These are phyloP conservation scores for Orthosia cruda DNA, from an alignment of 2,888 invertebrate species.

Conservation along the genomic window DNA sequence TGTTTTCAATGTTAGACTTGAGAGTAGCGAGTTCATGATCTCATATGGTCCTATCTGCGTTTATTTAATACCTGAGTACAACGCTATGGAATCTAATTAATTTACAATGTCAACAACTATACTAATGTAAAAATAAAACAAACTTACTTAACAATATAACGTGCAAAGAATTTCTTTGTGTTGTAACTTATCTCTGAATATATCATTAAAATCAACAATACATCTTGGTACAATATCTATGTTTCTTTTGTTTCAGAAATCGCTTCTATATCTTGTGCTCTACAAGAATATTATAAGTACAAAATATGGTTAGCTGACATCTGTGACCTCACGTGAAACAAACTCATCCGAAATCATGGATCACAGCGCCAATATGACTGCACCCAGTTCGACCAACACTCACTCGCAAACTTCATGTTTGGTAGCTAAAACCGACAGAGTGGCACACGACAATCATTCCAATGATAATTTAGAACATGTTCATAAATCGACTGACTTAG, in stretches of 20 bases:
- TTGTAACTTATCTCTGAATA: slow-evolving; percentile 71
- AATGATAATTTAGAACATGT: slow-evolving; percentile 83
- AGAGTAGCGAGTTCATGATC: slow-evolving; percentile 57
- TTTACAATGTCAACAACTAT: slow-evolving; percentile 55
- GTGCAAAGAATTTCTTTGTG: slow-evolving; percentile 67
- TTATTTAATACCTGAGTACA: slow-evolving; percentile 44
- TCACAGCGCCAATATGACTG: slow-evolving; percentile 34
- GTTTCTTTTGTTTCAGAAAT: slow-evolving; percentile 89
- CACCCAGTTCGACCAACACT: slow-evolving; percentile 54
- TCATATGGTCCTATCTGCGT: slow-evolving; percentile 42
- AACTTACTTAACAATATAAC: slow-evolving; percentile 10
- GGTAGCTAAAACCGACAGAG: slow-evolving; percentile 76
- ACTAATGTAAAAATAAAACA: slow-evolving; percentile 55
- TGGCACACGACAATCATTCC: slow-evolving; percentile 84
- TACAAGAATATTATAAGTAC: slow-evolving; percentile 88
- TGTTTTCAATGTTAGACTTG: slow-evolving; percentile 68
- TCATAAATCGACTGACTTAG: slow-evolving; percentile 87
- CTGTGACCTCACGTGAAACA: slow-evolving; percentile 9
- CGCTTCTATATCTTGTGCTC: slow-evolving; percentile 88
- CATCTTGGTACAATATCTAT: slow-evolving; percentile 46
- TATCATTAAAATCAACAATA: slow-evolving; percentile 66
- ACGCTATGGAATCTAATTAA: slow-evolving; percentile 45
- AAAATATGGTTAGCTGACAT: slow-evolving; percentile 85
- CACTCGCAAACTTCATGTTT: slow-evolving; percentile 67
- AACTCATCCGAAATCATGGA: slow-evolving; percentile 56